Base-by-base conservation (phyloP, 2,797 vertebrate species). In the Neosalanx taihuensis region DNA sequence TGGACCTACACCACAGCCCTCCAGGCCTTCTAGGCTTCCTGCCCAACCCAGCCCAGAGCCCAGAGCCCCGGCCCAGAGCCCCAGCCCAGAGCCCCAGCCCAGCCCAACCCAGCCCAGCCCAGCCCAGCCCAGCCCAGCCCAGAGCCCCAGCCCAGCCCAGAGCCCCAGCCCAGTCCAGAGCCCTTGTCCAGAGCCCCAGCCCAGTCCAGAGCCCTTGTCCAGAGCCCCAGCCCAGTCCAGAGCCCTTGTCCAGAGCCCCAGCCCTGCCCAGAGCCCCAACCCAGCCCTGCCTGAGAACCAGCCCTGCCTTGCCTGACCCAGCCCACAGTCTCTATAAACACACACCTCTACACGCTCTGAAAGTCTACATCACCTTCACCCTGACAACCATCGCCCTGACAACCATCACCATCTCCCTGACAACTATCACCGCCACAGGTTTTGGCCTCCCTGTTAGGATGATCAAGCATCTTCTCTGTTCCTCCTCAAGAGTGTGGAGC, bases 11-110 rank as follows among this genome's bases (percentile, higher is more conserved):
- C 64, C 86, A 65, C 69, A 86, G 88, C 15, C 90, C 88, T 88
- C 73, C 83, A 83, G 89, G 89, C 88, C 83, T 78, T 90, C 87
- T 12, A 59, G 90, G 90, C 89, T 88, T 72, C 67, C 1, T 87
- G 87, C 89, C 90, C 88, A 90, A 15, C 7, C 46, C 46, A 15
- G 13, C 12, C 51, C 18, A 5, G 7, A n/a, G n/a, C n/a, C n/a
- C n/a, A n/a, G n/a, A n/a, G n/a, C n/a, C n/a, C n/a, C n/a, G n/a
- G n/a, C n/a, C n/a, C n/a, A n/a, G n/a, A n/a, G n/a, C n/a, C n/a
- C n/a, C n/a, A n/a, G n/a, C 51, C 51, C 51, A 15, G 13, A 15
- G 51, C 15, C 17, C 51, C 51, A 18, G 35, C 5, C 37, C 37
- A 41, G 37, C 37, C 7, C 37, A 41, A 1, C 37, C 37, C 37